A percentile compares a stretch with the other conserved stretches of the same genome.
Evolutionary conservation across 1,140 invertebrate genomes (phyloP).

Genomic region (Euglossa dilemma): DNA sequence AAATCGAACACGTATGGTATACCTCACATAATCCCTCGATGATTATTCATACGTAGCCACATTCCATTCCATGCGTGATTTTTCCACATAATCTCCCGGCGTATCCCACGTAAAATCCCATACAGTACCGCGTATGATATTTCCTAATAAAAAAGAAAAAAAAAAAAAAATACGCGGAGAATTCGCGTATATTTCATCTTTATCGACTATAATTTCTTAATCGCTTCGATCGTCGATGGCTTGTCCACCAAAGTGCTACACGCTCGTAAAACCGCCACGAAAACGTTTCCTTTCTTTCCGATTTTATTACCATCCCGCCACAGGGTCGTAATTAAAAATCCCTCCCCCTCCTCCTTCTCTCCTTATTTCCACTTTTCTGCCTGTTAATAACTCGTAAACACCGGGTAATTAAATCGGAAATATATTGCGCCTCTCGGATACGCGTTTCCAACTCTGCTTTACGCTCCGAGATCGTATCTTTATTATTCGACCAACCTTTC

Average conservation of each 20-base stretch:
- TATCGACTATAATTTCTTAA: slow-evolving; percentile 43
- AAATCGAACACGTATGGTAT: too few relatives aligned
- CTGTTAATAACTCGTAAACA: slow-evolving; percentile 15
- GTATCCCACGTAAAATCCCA: too few relatives aligned
- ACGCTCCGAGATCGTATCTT: slow-evolving; percentile 7
- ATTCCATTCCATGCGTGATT: too few relatives aligned
- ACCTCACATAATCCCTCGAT: too few relatives aligned
- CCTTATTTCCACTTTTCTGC: not conserved
- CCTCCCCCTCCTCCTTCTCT: too few relatives aligned
- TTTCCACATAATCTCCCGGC: too few relatives aligned
- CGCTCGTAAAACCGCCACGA: slow-evolving; percentile 17
- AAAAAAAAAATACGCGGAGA: not conserved
- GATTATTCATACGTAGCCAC: too few relatives aligned
- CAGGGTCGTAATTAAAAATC: not conserved
- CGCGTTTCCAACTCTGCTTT: not conserved
- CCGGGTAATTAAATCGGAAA: slow-evolving; percentile 13
- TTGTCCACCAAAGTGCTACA: slow-evolving; percentile 20
- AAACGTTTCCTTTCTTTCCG: slow-evolving; percentile 35
- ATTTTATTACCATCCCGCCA: slow-evolving; percentile 2
- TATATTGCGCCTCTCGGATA: not conserved
- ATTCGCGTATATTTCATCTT: slow-evolving; percentile 14
- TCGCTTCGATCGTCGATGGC: slow-evolving; percentile 59
- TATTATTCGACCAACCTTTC: not conserved
- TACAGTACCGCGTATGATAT: too few relatives aligned
- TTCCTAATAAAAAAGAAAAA: not conserved